Conservation (phyloP, 2,113 vertebrate genomes). For the Myotis lucifugus region DNA sequence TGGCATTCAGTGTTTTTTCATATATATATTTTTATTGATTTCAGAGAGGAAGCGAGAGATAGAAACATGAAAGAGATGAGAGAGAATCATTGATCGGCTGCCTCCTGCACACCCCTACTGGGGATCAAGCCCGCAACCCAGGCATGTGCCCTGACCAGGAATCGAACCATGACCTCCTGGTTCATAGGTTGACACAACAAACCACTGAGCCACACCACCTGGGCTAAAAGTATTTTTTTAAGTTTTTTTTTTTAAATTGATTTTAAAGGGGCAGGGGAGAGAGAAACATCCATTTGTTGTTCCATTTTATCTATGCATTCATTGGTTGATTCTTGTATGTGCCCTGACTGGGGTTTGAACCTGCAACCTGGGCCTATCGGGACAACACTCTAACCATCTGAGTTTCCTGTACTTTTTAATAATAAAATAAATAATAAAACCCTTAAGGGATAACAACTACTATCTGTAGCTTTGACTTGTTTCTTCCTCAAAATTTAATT, state of each 20-base stretch:
- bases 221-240: neutral
- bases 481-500: conserved; percentile 33
- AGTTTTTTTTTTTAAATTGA: neutral
- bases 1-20: neutral
- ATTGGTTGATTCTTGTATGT: neutral
- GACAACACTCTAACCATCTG: too few species aligned
- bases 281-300: neutral
- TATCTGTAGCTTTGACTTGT: conserved; percentile 19
- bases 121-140: too few species aligned
- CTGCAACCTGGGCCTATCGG: neutral
- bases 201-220: too few species aligned
- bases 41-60: too few species aligned
- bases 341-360: neutral
- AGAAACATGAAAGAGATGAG: too few species aligned
- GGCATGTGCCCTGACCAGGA: too few species aligned
- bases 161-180: too few species aligned
- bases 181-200: too few species aligned
- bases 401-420: neutral
- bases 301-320: neutral
- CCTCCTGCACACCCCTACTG: too few species aligned
- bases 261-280: neutral
- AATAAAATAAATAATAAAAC: neutral
- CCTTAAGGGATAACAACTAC: neutral
- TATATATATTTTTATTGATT: neutral
- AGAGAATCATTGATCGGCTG: too few species aligned